These are phyloP conservation scores for Trilocha varians DNA, from an alignment of 2,888 invertebrate genomes.

Conservation along the genomic window DNA sequence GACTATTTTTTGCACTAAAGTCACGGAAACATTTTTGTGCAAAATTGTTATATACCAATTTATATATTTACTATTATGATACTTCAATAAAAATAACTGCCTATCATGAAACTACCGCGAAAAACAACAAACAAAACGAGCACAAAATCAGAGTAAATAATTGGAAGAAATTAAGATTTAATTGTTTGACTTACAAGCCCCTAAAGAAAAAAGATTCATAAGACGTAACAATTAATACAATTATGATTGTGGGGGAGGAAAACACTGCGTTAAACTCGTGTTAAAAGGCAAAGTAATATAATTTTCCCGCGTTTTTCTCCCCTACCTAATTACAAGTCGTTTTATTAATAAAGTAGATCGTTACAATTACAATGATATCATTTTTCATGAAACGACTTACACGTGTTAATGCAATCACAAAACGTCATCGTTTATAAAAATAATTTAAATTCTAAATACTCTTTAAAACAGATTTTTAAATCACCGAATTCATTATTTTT, in stretches of 20 bases:
- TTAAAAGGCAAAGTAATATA: slow-evolving; percentile 58
- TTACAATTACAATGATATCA: slow-evolving; percentile 50
- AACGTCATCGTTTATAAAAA: no score
- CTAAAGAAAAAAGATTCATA: slow-evolving; percentile 44
- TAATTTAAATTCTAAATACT: no score
- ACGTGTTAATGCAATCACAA: no score
- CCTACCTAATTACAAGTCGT: slow-evolving; percentile 63
- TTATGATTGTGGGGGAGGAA: slow-evolving; percentile 53
- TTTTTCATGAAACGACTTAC: no score
- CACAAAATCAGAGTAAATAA: neutral
- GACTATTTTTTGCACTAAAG: no score
- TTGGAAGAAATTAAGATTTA: slow-evolving; percentile 5
- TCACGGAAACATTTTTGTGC: no score
- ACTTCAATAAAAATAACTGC: no score
- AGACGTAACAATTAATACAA: slow-evolving; percentile 60
- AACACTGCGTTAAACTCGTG: slow-evolving; percentile 55
- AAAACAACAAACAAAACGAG: slow-evolving; percentile 2
- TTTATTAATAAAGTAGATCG: slow-evolving; percentile 66
- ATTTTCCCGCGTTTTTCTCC: slow-evolving; percentile 67
- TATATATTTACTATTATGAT: no score
- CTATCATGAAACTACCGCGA: no score
- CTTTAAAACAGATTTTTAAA: no score
- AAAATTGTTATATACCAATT: no score
- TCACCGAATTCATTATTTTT: no score
- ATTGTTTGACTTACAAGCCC: slow-evolving; percentile 6